Conservation (phyloP, 2,888 invertebrate species). For the Listrodromus nycthemerus region DNA sequence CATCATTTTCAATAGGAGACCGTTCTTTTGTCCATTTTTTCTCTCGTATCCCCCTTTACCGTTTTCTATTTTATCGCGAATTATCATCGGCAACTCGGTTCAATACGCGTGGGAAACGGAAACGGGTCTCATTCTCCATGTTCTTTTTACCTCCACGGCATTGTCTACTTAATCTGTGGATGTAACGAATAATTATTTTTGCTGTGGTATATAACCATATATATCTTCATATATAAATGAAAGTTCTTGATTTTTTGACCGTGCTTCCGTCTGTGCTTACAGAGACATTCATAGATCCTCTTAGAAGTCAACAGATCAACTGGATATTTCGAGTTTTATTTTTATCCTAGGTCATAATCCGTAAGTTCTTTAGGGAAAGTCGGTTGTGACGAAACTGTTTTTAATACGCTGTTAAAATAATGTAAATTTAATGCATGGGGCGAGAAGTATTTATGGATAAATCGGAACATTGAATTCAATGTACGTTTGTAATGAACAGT, state of each 20-base stretch:
- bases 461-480: no score
- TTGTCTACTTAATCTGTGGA: neutral
- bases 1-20: conserved; percentile 47
- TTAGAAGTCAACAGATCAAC: neutral
- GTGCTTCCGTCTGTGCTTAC: neutral
- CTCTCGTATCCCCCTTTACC: neutral
- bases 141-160: neutral
- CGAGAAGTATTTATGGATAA: no score
- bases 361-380: no score
- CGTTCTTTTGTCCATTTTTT: neutral
- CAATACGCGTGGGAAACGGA: conserved; percentile 35
- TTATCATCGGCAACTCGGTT: conserved; percentile 19
- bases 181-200: neutral
- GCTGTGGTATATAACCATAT: neutral
- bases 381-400: no score
- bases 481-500: no score
- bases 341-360: neutral
- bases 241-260: neutral
- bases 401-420: no score
- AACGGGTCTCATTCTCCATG: conserved; percentile 3
- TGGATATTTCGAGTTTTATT: neutral
- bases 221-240: neutral
- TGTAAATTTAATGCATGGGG: no score
- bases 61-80: conserved; percentile 13
- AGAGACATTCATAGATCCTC: neutral